Evolutionary conservation across 2,888 invertebrate genomes (phyloP).

Genomic region (Andrena haemorrhoa): DNA sequence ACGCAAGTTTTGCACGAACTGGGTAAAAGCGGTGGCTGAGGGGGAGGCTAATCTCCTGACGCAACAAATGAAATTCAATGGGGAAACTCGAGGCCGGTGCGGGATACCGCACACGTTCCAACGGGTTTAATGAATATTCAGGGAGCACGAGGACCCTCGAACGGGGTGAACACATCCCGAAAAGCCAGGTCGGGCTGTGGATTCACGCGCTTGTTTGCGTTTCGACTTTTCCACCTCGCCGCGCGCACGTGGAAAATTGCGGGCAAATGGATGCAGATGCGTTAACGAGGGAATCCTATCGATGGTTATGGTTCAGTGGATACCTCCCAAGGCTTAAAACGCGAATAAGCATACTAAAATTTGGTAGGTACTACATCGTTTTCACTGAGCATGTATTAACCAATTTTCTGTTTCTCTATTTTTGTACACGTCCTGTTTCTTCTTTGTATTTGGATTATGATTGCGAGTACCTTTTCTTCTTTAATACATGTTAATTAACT

Average conservation of each 20-base stretch:
- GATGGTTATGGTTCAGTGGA: background rate
- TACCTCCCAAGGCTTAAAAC: background rate
- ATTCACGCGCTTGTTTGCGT: slow-evolving; percentile 30
- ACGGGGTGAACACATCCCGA: slow-evolving; percentile 8
- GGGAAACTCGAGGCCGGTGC: background rate
- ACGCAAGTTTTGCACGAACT: background rate
- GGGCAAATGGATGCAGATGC: background rate
- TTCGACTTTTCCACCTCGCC: slow-evolving; percentile 3
- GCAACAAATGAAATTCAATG: slow-evolving; percentile 8
- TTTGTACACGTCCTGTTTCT: too few relatives aligned
- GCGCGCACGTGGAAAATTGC: background rate
- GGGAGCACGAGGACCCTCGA: slow-evolving; percentile 9
- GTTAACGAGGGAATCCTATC: slow-evolving; percentile 4
- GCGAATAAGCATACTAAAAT: too few relatives aligned
- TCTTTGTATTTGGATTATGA: too few relatives aligned
- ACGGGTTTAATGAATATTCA: slow-evolving; percentile 60
- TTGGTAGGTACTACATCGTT: too few relatives aligned
- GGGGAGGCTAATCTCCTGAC: background rate
- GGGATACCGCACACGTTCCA: slow-evolving; percentile 12
- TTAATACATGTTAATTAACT: too few relatives aligned
- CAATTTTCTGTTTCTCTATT: too few relatives aligned
- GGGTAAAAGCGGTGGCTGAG: background rate
- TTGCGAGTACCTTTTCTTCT: too few relatives aligned
- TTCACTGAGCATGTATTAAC: too few relatives aligned
- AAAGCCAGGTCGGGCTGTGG: background rate